Conservation (phyloP, 2,797 vertebrate species). For the Sarcophilus harrisii region DNA sequence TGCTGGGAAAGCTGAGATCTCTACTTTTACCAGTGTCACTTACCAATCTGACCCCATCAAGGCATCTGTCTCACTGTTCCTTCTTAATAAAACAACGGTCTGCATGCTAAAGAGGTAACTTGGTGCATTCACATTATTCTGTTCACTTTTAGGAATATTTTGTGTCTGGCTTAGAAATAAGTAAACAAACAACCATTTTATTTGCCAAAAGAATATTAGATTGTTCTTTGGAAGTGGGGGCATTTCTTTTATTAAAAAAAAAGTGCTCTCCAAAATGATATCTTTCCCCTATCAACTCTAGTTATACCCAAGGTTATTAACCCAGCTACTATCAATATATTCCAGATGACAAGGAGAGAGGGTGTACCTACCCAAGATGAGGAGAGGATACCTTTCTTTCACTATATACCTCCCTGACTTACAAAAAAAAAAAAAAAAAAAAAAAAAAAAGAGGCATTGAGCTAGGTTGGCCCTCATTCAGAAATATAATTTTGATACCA, state of each 20-base stretch:
- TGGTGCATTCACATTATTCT: not conserved
- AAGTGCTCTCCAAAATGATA: not conserved
- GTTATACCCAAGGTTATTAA: not conserved
- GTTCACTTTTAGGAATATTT: not conserved
- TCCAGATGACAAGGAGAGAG: not conserved
- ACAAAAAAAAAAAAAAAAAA: not conserved
- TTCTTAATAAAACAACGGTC: constrained; percentile 23
- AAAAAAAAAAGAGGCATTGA: no score
- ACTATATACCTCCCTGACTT: not conserved
- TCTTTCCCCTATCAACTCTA: not conserved
- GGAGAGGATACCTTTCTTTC: not conserved
- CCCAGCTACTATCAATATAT: not conserved
- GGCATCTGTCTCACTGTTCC: constrained; percentile 7
- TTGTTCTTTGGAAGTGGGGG: not conserved
- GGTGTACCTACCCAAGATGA: not conserved
- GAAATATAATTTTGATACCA: not conserved
- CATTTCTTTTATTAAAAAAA: not conserved
- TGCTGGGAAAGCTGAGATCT: constrained; percentile 21
- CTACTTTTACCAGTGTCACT: constrained; percentile 1
- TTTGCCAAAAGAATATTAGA: not conserved
- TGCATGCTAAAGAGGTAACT: not conserved
- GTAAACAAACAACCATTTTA: not conserved
- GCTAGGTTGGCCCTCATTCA: not conserved
- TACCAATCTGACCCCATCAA: not conserved
- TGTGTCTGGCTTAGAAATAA: not conserved